Evolutionary conservation across 2,113 vertebrate genomes (phyloP), one percentile per base, ranked within the genome.

Genomic region (Oxyruncus cristatus): DNA sequence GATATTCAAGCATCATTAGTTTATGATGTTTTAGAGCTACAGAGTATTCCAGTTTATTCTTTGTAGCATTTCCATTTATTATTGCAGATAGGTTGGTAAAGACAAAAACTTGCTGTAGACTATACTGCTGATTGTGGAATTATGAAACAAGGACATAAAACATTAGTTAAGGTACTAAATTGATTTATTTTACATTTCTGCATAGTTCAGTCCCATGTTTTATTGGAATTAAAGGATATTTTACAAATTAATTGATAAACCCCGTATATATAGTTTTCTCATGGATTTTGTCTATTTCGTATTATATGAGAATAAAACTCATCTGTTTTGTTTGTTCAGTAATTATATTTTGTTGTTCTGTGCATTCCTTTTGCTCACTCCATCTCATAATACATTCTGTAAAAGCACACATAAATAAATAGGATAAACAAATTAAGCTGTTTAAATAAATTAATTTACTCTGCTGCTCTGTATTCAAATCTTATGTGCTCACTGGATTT

Each of bases 361-460:
- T 95, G 94, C 92, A 96, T 96, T 98, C 95, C 75, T 97, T 96
- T 97, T 98, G 91, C 94, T 96, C 65, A 66, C 73, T 97, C 67
- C 75, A 52, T 97, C 94, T 97, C 96, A 96, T 97, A 97, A 96
- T 97, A 97, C 32, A 56, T 89, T 91, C 96, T 96, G 89, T 92
- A 97, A 98, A 98, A 96, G 93, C 81, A 88, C 95, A 96, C 96
- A 98, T 97, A 97, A 96, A 97, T 97, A 98, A 98, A 98, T 97
- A 97, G 97, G 96, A 98, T 98, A 98, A 98, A 98, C 97, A 97
- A 98, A 98, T 98, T 98, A 98, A 98, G 97, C 98, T 97, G 96
- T 98, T 98, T 95, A 98, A 98, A 98, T 98, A 98, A 98, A 98
- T 98, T 98, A 98, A 98, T 98, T 98, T 98, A 95, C 97, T 98